These are phyloP conservation scores for Chrosomus eos DNA, from an alignment of 2,797 vertebrate species.

Conservation along the genomic window DNA sequence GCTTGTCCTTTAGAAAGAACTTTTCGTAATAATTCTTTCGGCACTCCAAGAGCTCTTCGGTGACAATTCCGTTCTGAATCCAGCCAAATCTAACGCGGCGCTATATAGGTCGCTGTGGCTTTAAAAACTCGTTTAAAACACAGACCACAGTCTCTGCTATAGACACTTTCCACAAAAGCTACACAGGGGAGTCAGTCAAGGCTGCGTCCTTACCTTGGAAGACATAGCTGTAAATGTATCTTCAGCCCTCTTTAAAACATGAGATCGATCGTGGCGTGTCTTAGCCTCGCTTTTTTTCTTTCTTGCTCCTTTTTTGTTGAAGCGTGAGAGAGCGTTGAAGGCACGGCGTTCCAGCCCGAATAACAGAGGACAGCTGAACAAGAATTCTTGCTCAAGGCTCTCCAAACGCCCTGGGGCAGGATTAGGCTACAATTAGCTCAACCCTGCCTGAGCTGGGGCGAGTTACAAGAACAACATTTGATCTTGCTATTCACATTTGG, in stretches of 20 bases:
- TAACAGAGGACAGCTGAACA: slow-evolving; percentile 85
- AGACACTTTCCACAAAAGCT: slow-evolving; percentile 76
- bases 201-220: slow-evolving; percentile 83
- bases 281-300: slow-evolving; percentile 27
- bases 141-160: slow-evolving; percentile 48
- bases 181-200: slow-evolving; percentile 67
- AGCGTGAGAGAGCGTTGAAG: slow-evolving; percentile 54
- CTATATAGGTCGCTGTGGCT: slow-evolving; percentile 77
- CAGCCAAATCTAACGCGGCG: slow-evolving; percentile 60
- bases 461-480: slow-evolving; percentile 87
- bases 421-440: slow-evolving; percentile 97
- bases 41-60: slow-evolving; percentile 55
- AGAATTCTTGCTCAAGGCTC: slow-evolving; percentile 91
- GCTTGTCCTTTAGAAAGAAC: slow-evolving; percentile 65
- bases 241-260: slow-evolving; percentile 71
- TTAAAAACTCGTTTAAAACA: slow-evolving; percentile 71
- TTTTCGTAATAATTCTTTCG: slow-evolving; percentile 63
- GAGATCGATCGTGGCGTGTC: slow-evolving; percentile 46
- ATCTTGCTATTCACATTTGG: slow-evolving; percentile 68
- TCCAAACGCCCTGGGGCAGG: slow-evolving; percentile 91
- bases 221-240: slow-evolving; percentile 81
- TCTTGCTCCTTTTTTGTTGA: slow-evolving; percentile 24
- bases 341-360: slow-evolving; percentile 80
- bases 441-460: slow-evolving; percentile 87
- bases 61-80: slow-evolving; percentile 62